Base-by-base conservation (phyloP, 2,113 vertebrate genomes). In the Pituophis catenifer region DNA sequence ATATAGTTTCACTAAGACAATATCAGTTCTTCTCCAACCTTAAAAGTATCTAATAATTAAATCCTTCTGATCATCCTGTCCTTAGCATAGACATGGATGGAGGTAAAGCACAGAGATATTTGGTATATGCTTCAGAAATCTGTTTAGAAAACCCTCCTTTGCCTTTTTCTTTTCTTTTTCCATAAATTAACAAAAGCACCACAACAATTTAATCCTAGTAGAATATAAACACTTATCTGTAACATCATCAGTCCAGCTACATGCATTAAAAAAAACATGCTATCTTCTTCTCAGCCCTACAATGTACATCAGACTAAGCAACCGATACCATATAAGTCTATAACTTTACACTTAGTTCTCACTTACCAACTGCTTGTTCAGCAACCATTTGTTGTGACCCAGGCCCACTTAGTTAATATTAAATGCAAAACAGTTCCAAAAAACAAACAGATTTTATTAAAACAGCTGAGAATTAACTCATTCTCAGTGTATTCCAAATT, bases 1-100 rank as follows among this genome's bases (percentile, higher is more conserved):
- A 86, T 55, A 48, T 44, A 52, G 93, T 95, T 95, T 93, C 95
- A 92, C 93, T 92, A 94, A 52, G 95, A 92, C 86, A 92, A 95
- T 94, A 93, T 91, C 75, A 50, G 91, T 92, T 21, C 87, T 95
- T 93, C 93, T 96, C 91, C 91, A 92, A 94, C 95, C 89, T 94
- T 96, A 85, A 58, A 96, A 96, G 95, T 92, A 93, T 95, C 94
- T 95, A 92, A 96, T 95, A 97, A 96, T 95, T 94, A 94, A 94
- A 94, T 54, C 94, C 95, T 96, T 96, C 96, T 96, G 94, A 89
- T 90, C 70, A 91, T 93, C 44, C 0, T 57, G 94, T 88, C 38
- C 91, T 81, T 91, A 55, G 94, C 94, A 96, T 95, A 97, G 92
- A 94, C 91, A 94, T 96, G 95, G 96, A 94, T 93, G 93, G 65